Evolutionary conservation across 2,797 vertebrate species (phyloP).

Genomic region (Pipistrellus kuhlii): DNA sequence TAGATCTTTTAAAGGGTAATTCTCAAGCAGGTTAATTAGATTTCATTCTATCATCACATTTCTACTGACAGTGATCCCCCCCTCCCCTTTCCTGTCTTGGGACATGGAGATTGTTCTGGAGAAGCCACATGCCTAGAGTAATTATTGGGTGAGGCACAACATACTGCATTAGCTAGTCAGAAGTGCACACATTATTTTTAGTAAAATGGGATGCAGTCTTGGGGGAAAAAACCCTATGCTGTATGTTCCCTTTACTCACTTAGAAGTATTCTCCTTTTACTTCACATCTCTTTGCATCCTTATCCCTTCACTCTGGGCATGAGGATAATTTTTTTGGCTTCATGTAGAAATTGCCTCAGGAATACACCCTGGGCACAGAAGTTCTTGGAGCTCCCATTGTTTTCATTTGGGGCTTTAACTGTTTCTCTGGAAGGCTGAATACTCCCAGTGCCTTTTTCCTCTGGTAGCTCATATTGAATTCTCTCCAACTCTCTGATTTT

Average conservation of each 20-base stretch:
- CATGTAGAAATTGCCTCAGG: background rate
- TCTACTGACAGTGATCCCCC: background rate
- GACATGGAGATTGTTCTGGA: background rate
- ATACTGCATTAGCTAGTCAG: background rate
- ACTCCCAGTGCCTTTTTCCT: background rate
- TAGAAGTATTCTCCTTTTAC: background rate
- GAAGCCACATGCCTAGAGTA: background rate
- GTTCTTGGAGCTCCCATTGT: background rate
- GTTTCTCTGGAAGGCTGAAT: background rate
- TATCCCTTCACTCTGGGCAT: background rate
- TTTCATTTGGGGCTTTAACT: slow-evolving; percentile 30
- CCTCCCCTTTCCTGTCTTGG: background rate
- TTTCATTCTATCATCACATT: background rate
- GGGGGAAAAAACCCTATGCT: background rate
- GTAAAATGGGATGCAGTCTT: slow-evolving; percentile 13
- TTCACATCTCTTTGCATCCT: background rate
- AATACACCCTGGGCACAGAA: background rate
- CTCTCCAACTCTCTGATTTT: background rate
- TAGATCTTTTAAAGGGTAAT: background rate
- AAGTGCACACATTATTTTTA: background rate
- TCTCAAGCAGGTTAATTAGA: background rate
- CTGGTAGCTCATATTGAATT: background rate
- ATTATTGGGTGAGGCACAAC: background rate
- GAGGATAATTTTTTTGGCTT: background rate
- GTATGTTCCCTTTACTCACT: background rate